Percentiles rank a stretch among this genome's conserved stretches.
These are phyloP conservation scores for Tragelaphus imberbis DNA, from an alignment of 2,113 vertebrate genomes.

Conservation along the genomic window DNA sequence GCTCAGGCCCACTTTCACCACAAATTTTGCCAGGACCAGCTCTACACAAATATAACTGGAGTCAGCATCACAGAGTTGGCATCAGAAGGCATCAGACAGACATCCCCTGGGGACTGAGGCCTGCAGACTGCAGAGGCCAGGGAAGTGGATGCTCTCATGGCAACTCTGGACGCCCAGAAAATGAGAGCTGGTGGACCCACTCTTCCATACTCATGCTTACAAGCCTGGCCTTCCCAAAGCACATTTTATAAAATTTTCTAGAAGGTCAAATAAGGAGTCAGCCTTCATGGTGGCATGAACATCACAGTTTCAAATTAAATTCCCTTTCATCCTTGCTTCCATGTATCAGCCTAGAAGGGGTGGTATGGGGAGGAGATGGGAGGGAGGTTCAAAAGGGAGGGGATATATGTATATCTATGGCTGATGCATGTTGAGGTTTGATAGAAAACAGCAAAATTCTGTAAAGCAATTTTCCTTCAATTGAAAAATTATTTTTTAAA, in stretches of 20 bases:
- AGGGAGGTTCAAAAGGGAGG: neutral
- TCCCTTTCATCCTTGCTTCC: neutral
- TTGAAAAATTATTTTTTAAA: neutral
- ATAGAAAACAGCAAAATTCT: neutral
- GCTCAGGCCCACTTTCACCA: neutral
- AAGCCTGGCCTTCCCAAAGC: neutral
- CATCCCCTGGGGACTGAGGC: rapidly evolving
- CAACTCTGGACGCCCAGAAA: rapidly evolving
- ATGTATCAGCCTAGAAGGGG: neutral
- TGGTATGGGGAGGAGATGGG: neutral
- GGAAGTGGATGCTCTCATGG: rapidly evolving
- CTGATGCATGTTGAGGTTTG: neutral
- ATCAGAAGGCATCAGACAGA: neutral
- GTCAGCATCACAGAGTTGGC: neutral
- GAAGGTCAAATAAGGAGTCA: neutral
- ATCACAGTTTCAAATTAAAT: neutral
- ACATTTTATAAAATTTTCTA: neutral
- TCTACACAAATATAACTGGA: neutral
- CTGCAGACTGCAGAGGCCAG: neutral
- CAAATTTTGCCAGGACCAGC: no score
- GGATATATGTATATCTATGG: neutral
- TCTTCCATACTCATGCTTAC: neutral
- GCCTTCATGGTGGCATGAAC: neutral
- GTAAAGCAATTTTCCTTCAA: neutral
- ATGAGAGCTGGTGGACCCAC: neutral